These are phyloP conservation scores for Girardinichthys multiradiatus DNA, from an alignment of 2,113 vertebrate species.

Conservation along the genomic window DNA sequence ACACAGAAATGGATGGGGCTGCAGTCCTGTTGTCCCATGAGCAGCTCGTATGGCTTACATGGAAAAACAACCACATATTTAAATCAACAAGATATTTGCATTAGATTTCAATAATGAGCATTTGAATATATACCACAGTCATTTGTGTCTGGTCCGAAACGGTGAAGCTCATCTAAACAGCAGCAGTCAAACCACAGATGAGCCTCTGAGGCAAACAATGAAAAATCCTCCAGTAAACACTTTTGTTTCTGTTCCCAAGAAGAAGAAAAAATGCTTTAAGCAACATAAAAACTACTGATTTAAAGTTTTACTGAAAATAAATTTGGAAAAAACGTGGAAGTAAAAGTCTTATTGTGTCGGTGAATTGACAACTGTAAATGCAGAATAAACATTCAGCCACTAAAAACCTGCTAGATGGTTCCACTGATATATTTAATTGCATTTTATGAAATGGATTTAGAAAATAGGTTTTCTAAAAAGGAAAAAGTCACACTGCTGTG, in stretches of 20 bases:
- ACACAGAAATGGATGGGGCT: constrained; percentile 14
- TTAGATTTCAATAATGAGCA: constrained; percentile 73
- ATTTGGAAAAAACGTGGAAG: background rate
- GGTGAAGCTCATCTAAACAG: constrained; percentile 75
- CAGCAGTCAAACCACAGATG: constrained; percentile 68
- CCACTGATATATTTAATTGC: background rate
- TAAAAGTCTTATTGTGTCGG: background rate
- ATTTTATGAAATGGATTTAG: background rate
- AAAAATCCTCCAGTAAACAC: background rate
- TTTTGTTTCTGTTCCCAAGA: background rate
- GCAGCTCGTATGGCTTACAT: constrained; percentile 36
- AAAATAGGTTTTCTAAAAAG: background rate
- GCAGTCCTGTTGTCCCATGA: background rate
- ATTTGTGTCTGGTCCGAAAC: constrained; percentile 76
- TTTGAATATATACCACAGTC: constrained; percentile 81
- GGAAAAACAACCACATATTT: constrained; percentile 63
- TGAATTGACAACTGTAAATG: too few relatives aligned
- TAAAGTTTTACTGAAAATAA: background rate
- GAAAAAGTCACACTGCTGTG: background rate
- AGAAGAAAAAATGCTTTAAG: too few relatives aligned
- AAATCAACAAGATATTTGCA: constrained; percentile 71
- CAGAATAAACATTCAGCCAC: too few relatives aligned
- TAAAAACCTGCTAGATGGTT: background rate
- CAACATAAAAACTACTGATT: background rate
- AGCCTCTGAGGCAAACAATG: constrained; percentile 13